Evolutionary conservation across 2,888 invertebrate genomes (phyloP).

Genomic region (Elgonia sp.): DNA sequence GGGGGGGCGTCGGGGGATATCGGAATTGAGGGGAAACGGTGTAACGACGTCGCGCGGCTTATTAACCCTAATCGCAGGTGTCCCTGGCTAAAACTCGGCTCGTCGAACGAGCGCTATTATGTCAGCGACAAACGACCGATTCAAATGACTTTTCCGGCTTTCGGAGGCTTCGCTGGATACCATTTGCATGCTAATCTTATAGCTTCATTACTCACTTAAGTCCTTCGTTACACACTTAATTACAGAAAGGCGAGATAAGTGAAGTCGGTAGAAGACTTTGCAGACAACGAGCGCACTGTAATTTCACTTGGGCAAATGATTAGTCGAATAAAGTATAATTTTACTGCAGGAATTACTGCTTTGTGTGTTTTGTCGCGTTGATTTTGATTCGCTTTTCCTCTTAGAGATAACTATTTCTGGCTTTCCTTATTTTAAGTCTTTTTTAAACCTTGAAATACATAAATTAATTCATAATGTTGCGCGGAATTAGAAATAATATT

Average conservation of each 20-base stretch:
- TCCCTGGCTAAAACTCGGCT: slow-evolving; percentile 45
- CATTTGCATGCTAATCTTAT: slow-evolving; percentile 75
- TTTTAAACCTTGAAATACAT: background rate
- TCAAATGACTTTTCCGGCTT: slow-evolving; percentile 73
- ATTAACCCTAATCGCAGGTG: slow-evolving; percentile 62
- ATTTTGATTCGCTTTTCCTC: background rate
- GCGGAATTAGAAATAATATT: too few species aligned
- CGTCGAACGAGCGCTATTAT: slow-evolving; percentile 65
- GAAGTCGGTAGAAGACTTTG: slow-evolving; percentile 59
- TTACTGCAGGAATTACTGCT: slow-evolving; percentile 12
- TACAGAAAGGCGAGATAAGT: slow-evolving; percentile 72
- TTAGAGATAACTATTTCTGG: too few species aligned
- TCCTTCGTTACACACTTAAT: slow-evolving; percentile 74
- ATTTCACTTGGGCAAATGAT: slow-evolving; percentile 45
- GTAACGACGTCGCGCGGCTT: slow-evolving; percentile 57
- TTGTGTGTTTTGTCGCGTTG: background rate
- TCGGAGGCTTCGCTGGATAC: slow-evolving; percentile 67
- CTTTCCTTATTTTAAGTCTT: background rate
- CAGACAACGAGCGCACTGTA: slow-evolving; percentile 49
- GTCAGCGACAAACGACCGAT: slow-evolving; percentile 67
- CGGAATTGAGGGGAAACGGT: slow-evolving; percentile 35
- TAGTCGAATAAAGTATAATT: slow-evolving; percentile 51
- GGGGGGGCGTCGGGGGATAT: slow-evolving; percentile 44
- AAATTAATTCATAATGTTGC: too few species aligned
- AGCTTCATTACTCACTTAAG: slow-evolving; percentile 75